These are phyloP conservation scores for Acrobasis suavella DNA, from an alignment of 2,888 invertebrate species.

Conservation along the genomic window DNA sequence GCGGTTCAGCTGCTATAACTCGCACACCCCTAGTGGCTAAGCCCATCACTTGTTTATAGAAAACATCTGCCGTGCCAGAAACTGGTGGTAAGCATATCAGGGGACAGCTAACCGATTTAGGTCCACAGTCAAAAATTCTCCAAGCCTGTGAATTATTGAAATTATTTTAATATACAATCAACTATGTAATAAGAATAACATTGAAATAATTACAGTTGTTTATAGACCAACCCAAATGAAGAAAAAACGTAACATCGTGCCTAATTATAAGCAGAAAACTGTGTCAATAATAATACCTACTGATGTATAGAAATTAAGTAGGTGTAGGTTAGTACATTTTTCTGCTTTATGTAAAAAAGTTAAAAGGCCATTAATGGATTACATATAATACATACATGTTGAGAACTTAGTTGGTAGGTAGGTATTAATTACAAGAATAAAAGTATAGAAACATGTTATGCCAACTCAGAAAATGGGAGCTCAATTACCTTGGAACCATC, in stretches of 20 bases:
- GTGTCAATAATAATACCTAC: too few relatives aligned
- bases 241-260: too few relatives aligned
- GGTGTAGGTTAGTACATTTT: too few relatives aligned
- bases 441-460: not conserved
- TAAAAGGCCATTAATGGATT: too few relatives aligned
- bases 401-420: not conserved
- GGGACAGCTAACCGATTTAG: conserved; percentile 89
- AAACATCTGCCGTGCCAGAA: conserved; percentile 94
- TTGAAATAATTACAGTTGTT: too few relatives aligned
- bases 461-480: conserved; percentile 24
- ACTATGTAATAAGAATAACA: too few relatives aligned
- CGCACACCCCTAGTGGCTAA: conserved; percentile 90
- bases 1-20: conserved; percentile 92
- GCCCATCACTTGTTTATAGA: conserved; percentile 91
- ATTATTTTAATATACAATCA: not conserved
- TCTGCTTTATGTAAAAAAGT: too few relatives aligned
- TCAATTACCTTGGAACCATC: conserved; percentile 87
- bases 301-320: too few relatives aligned
- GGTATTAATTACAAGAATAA: not conserved
- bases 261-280: too few relatives aligned
- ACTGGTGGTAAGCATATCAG: conserved; percentile 93
- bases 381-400: too few relatives aligned
- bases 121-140: conserved; percentile 94
- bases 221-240: too few relatives aligned
- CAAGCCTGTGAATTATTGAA: conserved; percentile 83